A percentile compares a stretch with the other conserved stretches of the same genome.
phyloP scores from a whole-genome alignment of 2,113 vertebrate species.

The Clarias batrachus region DNA sequence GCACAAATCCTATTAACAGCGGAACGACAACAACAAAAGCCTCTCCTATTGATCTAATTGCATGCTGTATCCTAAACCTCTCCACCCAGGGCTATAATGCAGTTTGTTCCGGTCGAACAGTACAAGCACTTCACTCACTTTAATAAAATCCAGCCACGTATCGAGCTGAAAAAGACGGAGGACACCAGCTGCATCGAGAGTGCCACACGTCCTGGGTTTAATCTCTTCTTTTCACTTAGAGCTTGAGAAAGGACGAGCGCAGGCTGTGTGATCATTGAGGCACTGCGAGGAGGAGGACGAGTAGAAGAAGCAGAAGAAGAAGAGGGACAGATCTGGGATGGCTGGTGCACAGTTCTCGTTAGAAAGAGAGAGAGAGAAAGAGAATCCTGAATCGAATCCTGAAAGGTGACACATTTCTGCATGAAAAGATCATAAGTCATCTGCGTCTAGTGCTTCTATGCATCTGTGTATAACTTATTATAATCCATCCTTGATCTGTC shows the following conservation, averaged over 20 bases:
- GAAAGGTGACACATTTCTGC: neutral
- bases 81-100: neutral
- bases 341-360: neutral
- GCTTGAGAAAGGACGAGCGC: neutral
- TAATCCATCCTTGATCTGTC: neutral
- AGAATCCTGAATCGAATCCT: neutral
- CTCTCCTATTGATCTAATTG: neutral
- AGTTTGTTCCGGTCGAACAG: neutral
- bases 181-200: neutral
- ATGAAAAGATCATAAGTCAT: neutral
- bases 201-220: neutral
- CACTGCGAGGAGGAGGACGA: neutral
- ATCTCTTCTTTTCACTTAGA: neutral
- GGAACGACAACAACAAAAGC: neutral
- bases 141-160: constrained; percentile 8
- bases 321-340: neutral
- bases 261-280: constrained; percentile 11
- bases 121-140: neutral
- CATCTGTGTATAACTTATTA: neutral
- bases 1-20: neutral
- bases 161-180: neutral
- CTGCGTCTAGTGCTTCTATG: neutral
- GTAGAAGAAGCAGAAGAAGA: neutral
- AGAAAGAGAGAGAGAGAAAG: neutral
- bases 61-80: neutral